Evolutionary conservation across 2,113 vertebrate genomes (phyloP).

Genomic region (Colistium nudipinnis): DNA sequence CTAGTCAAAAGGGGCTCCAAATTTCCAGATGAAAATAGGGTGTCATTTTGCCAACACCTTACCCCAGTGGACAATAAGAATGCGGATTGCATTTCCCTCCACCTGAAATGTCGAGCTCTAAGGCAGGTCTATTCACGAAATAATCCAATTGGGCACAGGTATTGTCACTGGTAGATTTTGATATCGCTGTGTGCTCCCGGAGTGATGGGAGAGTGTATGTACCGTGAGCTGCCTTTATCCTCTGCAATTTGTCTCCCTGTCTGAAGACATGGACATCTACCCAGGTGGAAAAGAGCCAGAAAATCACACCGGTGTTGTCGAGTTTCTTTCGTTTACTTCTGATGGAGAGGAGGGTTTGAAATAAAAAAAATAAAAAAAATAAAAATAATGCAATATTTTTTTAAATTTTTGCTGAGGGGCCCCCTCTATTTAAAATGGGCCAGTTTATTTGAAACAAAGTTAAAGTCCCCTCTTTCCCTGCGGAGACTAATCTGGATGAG

Average conservation of each 20-base stretch:
- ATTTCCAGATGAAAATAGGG: slow-evolving; percentile 26
- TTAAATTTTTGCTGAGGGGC: no score
- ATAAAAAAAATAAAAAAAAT: slow-evolving; percentile 15
- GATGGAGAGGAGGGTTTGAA: slow-evolving; percentile 53
- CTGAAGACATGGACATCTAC: slow-evolving; percentile 47
- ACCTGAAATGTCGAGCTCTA: slow-evolving; percentile 43
- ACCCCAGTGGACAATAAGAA: slow-evolving; percentile 10
- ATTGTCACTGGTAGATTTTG: slow-evolving; percentile 45
- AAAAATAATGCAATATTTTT: no score
- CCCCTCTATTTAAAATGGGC: slow-evolving; percentile 44
- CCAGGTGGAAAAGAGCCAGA: slow-evolving; percentile 60
- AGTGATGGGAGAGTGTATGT: slow-evolving; percentile 44
- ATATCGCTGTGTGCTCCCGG: slow-evolving; percentile 17
- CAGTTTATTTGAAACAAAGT: slow-evolving; percentile 61
- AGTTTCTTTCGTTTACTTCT: slow-evolving; percentile 56
- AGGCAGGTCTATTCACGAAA: slow-evolving; percentile 51
- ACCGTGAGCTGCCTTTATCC: slow-evolving; percentile 40
- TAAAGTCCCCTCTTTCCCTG: slow-evolving; percentile 45
- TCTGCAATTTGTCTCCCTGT: slow-evolving; percentile 51
- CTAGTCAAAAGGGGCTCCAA: slow-evolving; percentile 9
- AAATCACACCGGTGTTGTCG: slow-evolving; percentile 52
- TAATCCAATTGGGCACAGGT: slow-evolving; percentile 58
- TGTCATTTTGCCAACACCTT: slow-evolving; percentile 21
- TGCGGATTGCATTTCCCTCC: slow-evolving; percentile 22
- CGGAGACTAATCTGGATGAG: slow-evolving; percentile 65